Conservation (phyloP, 2,113 vertebrate genomes). For the Merops nubicus region DNA sequence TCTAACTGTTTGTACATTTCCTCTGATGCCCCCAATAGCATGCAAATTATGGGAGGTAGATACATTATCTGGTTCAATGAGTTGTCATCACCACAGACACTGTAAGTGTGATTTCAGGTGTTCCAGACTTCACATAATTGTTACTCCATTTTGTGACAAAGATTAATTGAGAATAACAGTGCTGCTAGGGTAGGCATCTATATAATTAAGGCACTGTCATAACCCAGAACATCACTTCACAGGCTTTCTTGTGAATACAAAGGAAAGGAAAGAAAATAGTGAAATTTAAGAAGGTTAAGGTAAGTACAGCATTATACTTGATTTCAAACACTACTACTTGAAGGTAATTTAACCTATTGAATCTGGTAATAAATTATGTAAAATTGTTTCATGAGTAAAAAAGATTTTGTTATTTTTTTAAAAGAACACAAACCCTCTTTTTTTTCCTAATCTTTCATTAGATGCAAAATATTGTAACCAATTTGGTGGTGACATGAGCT, state of each 20-base stretch:
- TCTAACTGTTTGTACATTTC: background rate
- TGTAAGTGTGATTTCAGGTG: constrained; percentile 13
- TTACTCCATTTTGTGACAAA: constrained; percentile 14
- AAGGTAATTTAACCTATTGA: constrained; percentile 19
- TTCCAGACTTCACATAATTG: constrained; percentile 4
- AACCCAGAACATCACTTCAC: background rate
- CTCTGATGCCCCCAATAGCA: background rate
- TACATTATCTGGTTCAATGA: constrained; percentile 25
- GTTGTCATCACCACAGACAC: background rate
- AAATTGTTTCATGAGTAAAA: constrained; percentile 29
- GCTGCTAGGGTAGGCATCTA: background rate
- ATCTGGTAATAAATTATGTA: background rate
- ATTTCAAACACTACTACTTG: background rate
- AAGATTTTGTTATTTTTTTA: constrained; percentile 13
- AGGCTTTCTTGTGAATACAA: background rate
- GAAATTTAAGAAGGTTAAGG: background rate
- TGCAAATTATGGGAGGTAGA: background rate
- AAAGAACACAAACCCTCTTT: background rate
- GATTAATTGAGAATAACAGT: constrained; percentile 5
- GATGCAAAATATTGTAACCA: background rate
- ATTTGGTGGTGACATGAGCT: background rate
- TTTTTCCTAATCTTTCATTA: constrained; percentile 9
- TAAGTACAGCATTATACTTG: background rate
- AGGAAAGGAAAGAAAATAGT: background rate
- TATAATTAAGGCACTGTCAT: constrained; percentile 24